A percentile compares a stretch with the other conserved stretches of the same genome.
These are phyloP conservation scores for Amaurobius ferox DNA, from an alignment of 2,888 invertebrate species.

Conservation along the genomic window DNA sequence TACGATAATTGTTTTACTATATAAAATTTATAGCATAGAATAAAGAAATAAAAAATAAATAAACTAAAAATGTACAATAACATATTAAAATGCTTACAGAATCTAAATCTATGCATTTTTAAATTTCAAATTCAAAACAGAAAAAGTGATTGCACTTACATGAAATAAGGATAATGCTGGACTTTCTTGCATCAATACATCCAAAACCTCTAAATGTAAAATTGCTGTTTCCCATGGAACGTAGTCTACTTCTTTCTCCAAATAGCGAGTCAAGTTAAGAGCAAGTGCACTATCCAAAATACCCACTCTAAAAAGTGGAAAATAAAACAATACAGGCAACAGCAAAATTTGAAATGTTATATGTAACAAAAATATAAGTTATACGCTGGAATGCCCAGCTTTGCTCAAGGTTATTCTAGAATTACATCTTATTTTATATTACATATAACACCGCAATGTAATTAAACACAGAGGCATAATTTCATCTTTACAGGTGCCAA, in stretches of 20 bases:
- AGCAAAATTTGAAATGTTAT: too few relatives aligned
- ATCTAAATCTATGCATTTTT: too few relatives aligned
- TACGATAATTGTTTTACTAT: too few relatives aligned
- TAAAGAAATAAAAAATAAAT: neutral
- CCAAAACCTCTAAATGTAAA: slow-evolving; percentile 85
- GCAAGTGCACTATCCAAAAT: slow-evolving; percentile 84
- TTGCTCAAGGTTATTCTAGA: too few relatives aligned
- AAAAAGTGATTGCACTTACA: slow-evolving; percentile 74
- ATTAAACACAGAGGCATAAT: too few relatives aligned
- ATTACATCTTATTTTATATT: too few relatives aligned
- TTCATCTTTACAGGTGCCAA: too few relatives aligned
- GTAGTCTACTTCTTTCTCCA: slow-evolving; percentile 85
- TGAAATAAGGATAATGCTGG: slow-evolving; percentile 84
- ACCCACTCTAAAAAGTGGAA: slow-evolving; percentile 68
- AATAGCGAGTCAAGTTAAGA: slow-evolving; percentile 87
- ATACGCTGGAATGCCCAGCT: too few relatives aligned
- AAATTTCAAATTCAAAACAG: neutral
- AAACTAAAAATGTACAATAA: neutral
- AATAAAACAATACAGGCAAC: too few relatives aligned
- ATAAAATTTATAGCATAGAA: neutral
- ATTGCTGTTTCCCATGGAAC: slow-evolving; percentile 91
- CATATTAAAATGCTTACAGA: neutral
- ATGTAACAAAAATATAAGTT: too few relatives aligned
- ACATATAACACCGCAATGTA: too few relatives aligned
- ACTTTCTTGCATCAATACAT: slow-evolving; percentile 84